A percentile compares a stretch with the other conserved stretches of the same genome.
Evolutionary conservation across 2,797 vertebrate genomes (phyloP).

Genomic region (Mus minutoides): DNA sequence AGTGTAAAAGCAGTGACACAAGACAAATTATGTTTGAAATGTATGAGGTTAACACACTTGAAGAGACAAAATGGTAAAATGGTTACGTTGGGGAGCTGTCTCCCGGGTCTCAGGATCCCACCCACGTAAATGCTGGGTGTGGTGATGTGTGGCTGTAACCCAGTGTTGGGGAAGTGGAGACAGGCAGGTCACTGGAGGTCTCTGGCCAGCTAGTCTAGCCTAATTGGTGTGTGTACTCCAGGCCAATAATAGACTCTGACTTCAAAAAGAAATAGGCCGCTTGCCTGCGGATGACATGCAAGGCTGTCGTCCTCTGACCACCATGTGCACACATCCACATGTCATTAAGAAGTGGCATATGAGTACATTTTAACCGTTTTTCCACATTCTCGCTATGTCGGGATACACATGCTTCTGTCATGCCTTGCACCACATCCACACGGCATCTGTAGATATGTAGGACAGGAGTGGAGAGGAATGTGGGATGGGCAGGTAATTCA

Average conservation of each 20-base stretch:
- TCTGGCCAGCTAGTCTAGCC: not conserved
- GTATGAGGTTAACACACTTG: not conserved
- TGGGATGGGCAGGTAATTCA: too few species aligned
- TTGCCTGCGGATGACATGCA: not conserved
- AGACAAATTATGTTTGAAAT: not conserved
- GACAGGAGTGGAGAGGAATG: not conserved
- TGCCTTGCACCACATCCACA: not conserved
- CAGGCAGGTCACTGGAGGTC: not conserved
- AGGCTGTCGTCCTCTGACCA: not conserved
- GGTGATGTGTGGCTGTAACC: not conserved
- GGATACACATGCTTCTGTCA: not conserved
- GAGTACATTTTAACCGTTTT: not conserved
- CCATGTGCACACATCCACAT: not conserved
- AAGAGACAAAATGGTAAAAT: not conserved
- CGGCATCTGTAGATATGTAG: not conserved
- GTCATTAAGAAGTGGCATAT: not conserved
- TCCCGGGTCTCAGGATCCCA: not conserved
- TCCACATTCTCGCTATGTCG: not conserved
- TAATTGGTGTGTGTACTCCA: not conserved
- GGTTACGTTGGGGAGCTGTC: not conserved
- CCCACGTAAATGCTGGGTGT: not conserved
- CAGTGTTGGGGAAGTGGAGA: not conserved
- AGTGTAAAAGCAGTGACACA: not conserved
- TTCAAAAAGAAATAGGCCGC: not conserved
- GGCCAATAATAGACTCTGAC: not conserved